phyloP scores from a whole-genome alignment of 2,888 invertebrate genomes.

The Drosophila siamana region DNA sequence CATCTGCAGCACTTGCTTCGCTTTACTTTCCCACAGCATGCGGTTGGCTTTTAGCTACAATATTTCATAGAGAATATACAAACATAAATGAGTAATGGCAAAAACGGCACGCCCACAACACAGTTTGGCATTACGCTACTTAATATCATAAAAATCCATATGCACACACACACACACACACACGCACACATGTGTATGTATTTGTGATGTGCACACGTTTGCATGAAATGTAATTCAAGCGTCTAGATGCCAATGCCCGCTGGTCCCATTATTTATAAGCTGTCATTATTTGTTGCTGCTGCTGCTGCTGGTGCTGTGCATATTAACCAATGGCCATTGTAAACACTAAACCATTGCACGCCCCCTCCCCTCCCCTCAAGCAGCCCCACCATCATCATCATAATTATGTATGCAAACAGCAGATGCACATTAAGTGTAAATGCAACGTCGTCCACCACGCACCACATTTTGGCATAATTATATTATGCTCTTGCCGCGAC shows the following conservation, averaged over 20 bases:
- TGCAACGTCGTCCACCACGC: conserved; percentile 6
- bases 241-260: conserved; percentile 20
- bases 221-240: conserved; percentile 15
- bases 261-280: conserved; percentile 49
- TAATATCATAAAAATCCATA: conserved; percentile 23
- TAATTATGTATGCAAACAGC: conserved; percentile 39
- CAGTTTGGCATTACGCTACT: conserved; percentile 11
- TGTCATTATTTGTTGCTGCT: conserved; percentile 36
- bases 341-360: background rate
- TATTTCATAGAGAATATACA: conserved; percentile 16
- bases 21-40: conserved; percentile 85
- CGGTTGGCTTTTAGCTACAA: conserved; percentile 85
- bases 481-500: conserved; percentile 22
- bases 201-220: no score
- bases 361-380: background rate
- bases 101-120: background rate
- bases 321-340: conserved; percentile 30
- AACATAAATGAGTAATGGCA: conserved; percentile 23
- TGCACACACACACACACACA: conserved; percentile 3
- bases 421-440: conserved; percentile 40
- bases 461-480: conserved; percentile 30
- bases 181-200: background rate
- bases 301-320: conserved; percentile 14
- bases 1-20: conserved; percentile 84
- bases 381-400: background rate